Evolutionary conservation across 1,140 invertebrate species (phyloP).

Genomic region (Cydia pomonella): DNA sequence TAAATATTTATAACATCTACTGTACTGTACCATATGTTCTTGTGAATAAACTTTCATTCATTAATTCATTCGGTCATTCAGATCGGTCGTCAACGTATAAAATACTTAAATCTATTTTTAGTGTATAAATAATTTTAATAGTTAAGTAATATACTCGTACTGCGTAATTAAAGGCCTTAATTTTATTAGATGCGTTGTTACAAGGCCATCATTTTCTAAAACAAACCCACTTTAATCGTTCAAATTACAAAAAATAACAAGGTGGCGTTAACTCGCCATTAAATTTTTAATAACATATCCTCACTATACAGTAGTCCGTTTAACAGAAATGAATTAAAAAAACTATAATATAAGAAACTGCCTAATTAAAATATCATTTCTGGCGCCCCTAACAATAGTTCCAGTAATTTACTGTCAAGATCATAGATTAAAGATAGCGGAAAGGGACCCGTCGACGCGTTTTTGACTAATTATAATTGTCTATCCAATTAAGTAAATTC

Average conservation of each 20-base stretch:
- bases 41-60: too few species aligned
- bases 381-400: slow-evolving; percentile 27
- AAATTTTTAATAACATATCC: background rate
- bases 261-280: background rate
- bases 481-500: slow-evolving; percentile 38
- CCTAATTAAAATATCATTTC: slow-evolving; percentile 32
- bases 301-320: slow-evolving; percentile 3
- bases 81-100: too few species aligned
- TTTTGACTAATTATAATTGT: slow-evolving; percentile 39
- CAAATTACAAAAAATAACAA: background rate
- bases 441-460: slow-evolving; percentile 23
- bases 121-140: too few species aligned
- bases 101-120: too few species aligned
- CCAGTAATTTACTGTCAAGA: slow-evolving; percentile 36
- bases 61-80: too few species aligned
- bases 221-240: background rate
- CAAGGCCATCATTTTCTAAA: too few species aligned
- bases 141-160: too few species aligned
- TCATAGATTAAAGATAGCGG: slow-evolving; percentile 26
- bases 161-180: too few species aligned
- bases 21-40: too few species aligned
- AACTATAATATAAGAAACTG: background rate
- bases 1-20: too few species aligned
- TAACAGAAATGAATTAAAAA: slow-evolving; percentile 28
- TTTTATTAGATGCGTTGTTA: too few species aligned